Conservation (phyloP, 2,797 vertebrate genomes). For the Erpetoichthys calabaricus region DNA sequence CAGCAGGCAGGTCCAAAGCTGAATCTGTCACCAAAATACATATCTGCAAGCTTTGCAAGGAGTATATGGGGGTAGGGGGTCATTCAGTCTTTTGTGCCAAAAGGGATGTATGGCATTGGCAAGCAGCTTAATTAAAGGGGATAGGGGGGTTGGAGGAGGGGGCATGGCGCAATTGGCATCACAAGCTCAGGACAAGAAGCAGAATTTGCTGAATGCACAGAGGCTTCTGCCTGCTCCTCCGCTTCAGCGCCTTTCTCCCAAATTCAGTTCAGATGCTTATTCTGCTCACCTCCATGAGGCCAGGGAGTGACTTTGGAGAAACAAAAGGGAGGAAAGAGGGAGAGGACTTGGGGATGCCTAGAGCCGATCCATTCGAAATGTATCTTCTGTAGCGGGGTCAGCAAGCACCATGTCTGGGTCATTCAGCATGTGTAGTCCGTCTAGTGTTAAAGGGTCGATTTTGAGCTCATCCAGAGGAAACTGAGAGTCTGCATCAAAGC, state of each 20-base stretch:
- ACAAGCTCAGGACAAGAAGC: constrained; percentile 68
- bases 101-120: too few relatives aligned
- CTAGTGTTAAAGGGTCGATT: constrained; percentile 93
- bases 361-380: constrained; percentile 97
- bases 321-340: constrained; percentile 30
- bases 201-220: constrained; percentile 27
- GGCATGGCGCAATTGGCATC: constrained; percentile 46
- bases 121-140: too few relatives aligned
- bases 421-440: constrained; percentile 90
- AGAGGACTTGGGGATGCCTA: constrained; percentile 53
- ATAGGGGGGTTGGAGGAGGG: too few relatives aligned
- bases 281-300: constrained; percentile 11
- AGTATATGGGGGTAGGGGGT: too few relatives aligned
- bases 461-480: constrained; percentile 96
- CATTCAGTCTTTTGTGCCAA: too few relatives aligned
- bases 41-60: too few relatives aligned
- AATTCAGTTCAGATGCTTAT: constrained; percentile 21
- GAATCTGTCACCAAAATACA: too few relatives aligned
- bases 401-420: constrained; percentile 96
- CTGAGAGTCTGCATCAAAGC: constrained; percentile 89
- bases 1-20: too few relatives aligned
- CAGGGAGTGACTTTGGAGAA: constrained; percentile 15
- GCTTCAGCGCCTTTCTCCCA: constrained; percentile 8
- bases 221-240: constrained; percentile 14
- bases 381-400: constrained; percentile 93